Base-by-base conservation (phyloP, 1,140 invertebrate species). In the Temnothorax nylanderi region DNA sequence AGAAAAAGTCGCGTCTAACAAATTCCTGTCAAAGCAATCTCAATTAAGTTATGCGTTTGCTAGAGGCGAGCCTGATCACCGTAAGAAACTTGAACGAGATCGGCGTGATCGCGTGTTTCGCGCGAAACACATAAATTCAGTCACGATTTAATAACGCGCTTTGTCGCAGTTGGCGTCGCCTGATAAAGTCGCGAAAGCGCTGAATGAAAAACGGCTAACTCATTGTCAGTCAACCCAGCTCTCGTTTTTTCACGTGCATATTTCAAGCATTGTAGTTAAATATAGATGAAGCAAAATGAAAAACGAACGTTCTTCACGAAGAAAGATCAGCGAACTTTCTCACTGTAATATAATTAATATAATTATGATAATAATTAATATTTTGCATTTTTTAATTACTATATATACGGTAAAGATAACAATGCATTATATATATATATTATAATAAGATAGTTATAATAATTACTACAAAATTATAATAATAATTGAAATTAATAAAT, bases 121-220 rank as follows among this genome's bases (percentile, higher is more conserved):
- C 26, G 18, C 26, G 18, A 49, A 34, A 4, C 75, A 78, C 47
- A 80, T 80, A 67, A 80, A 67, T 80, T 41, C 47, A 67, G 77
- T 80, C 49, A 64, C 41, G 75, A 64, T 78, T 80, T 80, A 80
- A 80, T 80, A 80, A 80, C 62, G 62, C 34, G 44, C 47, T 67
- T 69, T 67, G 34, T 80, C 41, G 77, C 44, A 54, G 32, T 67
- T 26, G 77, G n/a, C 62, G n/a, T 80, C 37, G 75, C 56, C 56
- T 47, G 77, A 80, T 80, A 67, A 80, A 80, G 77, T 67, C 77
- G 62, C 44, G 62, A 56, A 54, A 21, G 77, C 77, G n/a, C 13
- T 80, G 77, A 67, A 67, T 80, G 62, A 67, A 80, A 62, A 80
- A 80, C 13, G 34, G 62, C 77, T 11, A 64, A 80, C 64, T 67